Evolutionary conservation across 35 echinoderm and acorn worm genomes (phyloP).

Genomic region (Heliocidaris erythrogramma): DNA sequence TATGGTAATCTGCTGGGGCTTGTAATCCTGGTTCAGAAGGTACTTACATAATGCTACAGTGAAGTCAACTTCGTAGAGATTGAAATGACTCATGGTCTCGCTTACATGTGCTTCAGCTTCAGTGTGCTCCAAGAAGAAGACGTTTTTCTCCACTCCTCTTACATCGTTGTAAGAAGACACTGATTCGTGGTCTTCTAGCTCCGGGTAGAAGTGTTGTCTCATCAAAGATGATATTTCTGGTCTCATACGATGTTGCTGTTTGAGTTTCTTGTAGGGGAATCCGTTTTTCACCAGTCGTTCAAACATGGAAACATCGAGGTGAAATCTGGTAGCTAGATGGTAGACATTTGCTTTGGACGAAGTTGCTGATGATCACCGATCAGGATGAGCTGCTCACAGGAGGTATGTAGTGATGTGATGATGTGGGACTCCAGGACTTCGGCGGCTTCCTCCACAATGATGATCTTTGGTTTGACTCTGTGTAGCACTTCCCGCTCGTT

Average conservation of each 20-base stretch:
- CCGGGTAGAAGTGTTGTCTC: conserved; percentile 71
- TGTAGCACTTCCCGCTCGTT: conserved; percentile 47
- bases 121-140: conserved; percentile 72
- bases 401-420: conserved; percentile 31
- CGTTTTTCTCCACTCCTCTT: conserved; percentile 59
- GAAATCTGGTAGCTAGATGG: conserved; percentile 43
- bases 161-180: conserved; percentile 48
- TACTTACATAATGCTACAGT: conserved; percentile 73
- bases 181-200: conserved; percentile 57
- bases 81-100: conserved; percentile 73
- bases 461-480: conserved; percentile 51
- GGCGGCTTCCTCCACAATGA: conserved; percentile 70
- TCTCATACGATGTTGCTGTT: conserved; percentile 61
- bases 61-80: conserved; percentile 73
- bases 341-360: conserved; percentile 54
- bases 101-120: conserved; percentile 44
- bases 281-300: conserved; percentile 62
- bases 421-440: conserved; percentile 61
- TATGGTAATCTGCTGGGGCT: conserved; percentile 68
- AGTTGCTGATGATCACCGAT: conserved; percentile 77
- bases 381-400: conserved; percentile 68
- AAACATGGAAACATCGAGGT: conserved; percentile 60
- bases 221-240: conserved; percentile 57
- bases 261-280: conserved; percentile 27
- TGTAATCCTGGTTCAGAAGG: conserved; percentile 73